These are phyloP conservation scores for Strigops habroptila DNA, from an alignment of 2,113 vertebrate species.

Conservation along the genomic window DNA sequence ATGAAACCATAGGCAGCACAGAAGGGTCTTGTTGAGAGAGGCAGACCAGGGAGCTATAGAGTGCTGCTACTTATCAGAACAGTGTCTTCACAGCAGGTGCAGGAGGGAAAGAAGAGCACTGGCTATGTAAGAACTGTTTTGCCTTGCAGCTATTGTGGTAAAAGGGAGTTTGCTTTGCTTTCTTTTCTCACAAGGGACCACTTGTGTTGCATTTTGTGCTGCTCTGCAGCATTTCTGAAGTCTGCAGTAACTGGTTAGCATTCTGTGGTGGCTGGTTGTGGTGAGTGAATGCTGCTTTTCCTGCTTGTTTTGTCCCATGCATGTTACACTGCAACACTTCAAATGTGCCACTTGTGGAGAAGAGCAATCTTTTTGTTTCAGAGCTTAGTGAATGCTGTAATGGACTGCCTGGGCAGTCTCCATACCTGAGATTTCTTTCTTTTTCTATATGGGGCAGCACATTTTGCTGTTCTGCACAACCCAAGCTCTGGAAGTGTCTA, in stretches of 20 bases:
- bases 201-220: not conserved
- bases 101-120: not conserved
- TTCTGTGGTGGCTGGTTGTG: not conserved
- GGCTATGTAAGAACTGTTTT: not conserved
- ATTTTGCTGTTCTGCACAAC: not conserved
- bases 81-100: constrained; percentile 24
- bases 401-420: not conserved
- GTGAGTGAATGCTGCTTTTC: not conserved
- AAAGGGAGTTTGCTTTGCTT: not conserved
- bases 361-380: not conserved
- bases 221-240: not conserved
- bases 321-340: not conserved
- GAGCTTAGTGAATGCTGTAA: not conserved
- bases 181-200: not conserved
- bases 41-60: not conserved
- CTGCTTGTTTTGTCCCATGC: not conserved
- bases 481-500: not conserved
- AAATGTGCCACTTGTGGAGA: not conserved
- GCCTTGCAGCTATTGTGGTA: not conserved
- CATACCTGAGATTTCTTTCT: not conserved
- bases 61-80: not conserved
- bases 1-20: constrained; percentile 40
- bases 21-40: constrained; percentile 33
- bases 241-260: not conserved
- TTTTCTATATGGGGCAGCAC: not conserved